Base-by-base conservation (phyloP, 2,113 vertebrate genomes). In the Excalfactoria chinensis region DNA sequence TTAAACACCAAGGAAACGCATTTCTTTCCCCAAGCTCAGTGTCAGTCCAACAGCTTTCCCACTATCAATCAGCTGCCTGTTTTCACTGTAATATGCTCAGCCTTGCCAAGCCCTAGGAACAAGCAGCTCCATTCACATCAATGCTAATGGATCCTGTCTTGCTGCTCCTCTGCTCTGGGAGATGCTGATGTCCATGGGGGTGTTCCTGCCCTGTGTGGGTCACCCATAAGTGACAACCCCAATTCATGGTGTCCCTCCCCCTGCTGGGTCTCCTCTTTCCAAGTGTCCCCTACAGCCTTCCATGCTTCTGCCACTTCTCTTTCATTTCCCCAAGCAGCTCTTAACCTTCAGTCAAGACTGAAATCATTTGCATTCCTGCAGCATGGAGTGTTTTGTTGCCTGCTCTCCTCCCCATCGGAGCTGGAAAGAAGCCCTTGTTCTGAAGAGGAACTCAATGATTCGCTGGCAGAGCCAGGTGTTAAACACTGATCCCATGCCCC, bases 61-160 rank as follows among this genome's bases (percentile, higher is more conserved):
- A 2, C 32, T 4, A 7, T 17, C 56, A 55, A 48, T 16, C 77
- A 53, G 26, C 43, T 35, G 28, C 0, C 0, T 18, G 28, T 76
- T 30, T 73, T 14, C 1, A 4, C 28, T 43, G 22, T 0, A 0
- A 70, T 23, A 28, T 11, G 1, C 6, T 46, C 25, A 32, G 46
- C 13, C 17, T 16, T 12, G 40, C 12, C 13, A 4, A 30, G 40
- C 30, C 23, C 19, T 32, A 51, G 23, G 28, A 2, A 59, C 44
- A 35, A 48, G 13, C 67, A 11, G 9, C 23, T 51, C 56, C 15
- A 18, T 6, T 66, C 13, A 13, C 11, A 32, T 28, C 60, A 63
- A 37, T 11, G 25, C 25, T 63, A 40, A 40, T 5, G 25, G 60
- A 46, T 78, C 43, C 73, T 21, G 56, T 51, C 32, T 78, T 74